Evolutionary conservation across 2,113 vertebrate genomes (phyloP), one percentile per base, ranked within the genome.

Genomic region (Silurus meridionalis): DNA sequence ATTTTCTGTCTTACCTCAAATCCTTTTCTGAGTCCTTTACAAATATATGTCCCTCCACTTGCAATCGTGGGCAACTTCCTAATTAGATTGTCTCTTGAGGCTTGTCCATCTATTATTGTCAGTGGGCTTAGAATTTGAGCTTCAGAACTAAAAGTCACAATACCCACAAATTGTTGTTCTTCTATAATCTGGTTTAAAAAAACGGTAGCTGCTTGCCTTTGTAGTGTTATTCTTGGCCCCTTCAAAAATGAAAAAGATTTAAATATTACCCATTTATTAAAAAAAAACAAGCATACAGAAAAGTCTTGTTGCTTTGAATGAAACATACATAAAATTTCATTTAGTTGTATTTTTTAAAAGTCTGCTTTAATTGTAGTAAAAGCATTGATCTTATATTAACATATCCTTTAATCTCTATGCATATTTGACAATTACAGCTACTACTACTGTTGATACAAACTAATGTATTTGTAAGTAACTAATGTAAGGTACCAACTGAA

Each of bases 151-250:
- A 91, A 90, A 3, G 10, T 46, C 11, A 91, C 89, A 81, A 95
- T 94, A 8, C 92, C 94, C 84, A 95, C 89, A 57, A 88, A 88
- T 10, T 94, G 89, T 28, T 87, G 88, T 8, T 80, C 82, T 86
- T 95, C 92, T 85, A 93, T 88, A 86, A 93, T 85, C 21, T 93
- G 89, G 74, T 86, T 90, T n/a, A 96, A 75, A 58, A 95, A 96
- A 28, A 94, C 58, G 82, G 91, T 92, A 48, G 92, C 90, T 67
- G 94, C 94, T 88, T 94, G 94, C 10, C 55, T 89, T 13, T 92
- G 64, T 77, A 14, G 89, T 61, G 88, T 46, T 11, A 95, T 74
- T 74, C 93, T 88, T 1, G 10, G 0, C 0, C n/a, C 85, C 88
- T 91, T 17, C 21, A 88, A 78, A 84, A n/a, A 50, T 2, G 13